Conservation (phyloP, 2,888 invertebrate species). For the Mylabris sibirica region DNA sequence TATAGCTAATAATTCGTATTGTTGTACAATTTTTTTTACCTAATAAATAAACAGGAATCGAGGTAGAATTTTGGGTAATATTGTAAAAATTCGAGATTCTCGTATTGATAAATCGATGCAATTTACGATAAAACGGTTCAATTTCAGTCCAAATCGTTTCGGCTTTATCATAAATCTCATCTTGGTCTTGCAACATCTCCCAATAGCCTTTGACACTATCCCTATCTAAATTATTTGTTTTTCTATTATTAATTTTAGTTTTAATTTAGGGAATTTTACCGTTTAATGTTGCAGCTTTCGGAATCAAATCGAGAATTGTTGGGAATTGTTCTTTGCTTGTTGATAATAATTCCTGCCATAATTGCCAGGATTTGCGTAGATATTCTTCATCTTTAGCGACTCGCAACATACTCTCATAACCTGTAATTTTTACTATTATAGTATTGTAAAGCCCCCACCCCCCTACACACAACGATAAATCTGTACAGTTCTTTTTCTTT, state of each 20-base stretch:
- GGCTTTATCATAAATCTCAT: conserved; percentile 63
- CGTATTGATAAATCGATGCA: conserved; percentile 65
- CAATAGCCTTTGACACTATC: conserved; percentile 65
- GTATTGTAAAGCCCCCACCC: too few species aligned
- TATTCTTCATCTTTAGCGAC: conserved; percentile 40
- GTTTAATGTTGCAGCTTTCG: conserved; percentile 47
- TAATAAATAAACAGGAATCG: conserved; percentile 64
- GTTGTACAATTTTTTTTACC: conserved; percentile 58
- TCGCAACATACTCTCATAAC: conserved; percentile 41
- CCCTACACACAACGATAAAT: too few species aligned
- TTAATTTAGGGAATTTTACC: conserved; percentile 40
- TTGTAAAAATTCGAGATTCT: conserved; percentile 62
- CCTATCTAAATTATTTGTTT: conserved; percentile 51
- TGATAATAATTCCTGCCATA: conserved; percentile 45
- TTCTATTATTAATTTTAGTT: not conserved
- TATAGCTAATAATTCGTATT: conserved; percentile 2
- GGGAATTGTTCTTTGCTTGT: conserved; percentile 37
- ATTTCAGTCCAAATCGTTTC: conserved; percentile 66
- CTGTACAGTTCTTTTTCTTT: too few species aligned
- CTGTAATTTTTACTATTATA: conserved; percentile 28
- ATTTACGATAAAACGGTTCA: conserved; percentile 65
- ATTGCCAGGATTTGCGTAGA: conserved; percentile 46
- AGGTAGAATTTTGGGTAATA: conserved; percentile 56
- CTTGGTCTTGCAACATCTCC: conserved; percentile 65
- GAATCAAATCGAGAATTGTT: conserved; percentile 44